Conservation (phyloP, 2,888 invertebrate species). For the Drosophila limbata region DNA sequence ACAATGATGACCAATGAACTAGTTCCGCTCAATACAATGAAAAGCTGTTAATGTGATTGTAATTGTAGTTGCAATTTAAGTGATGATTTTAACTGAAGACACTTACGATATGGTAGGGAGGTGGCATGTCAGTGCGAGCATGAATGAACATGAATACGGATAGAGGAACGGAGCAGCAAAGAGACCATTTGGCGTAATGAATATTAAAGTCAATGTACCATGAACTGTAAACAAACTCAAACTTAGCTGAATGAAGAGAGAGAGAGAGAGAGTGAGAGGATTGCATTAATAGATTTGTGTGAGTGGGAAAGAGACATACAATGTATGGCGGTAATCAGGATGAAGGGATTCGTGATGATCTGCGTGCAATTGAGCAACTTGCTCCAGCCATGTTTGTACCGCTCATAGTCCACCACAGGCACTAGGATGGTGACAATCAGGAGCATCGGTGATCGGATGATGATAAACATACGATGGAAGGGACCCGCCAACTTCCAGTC, state of each 20-base stretch:
- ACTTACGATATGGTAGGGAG: slow-evolving; percentile 51
- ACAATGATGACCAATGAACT: slow-evolving; percentile 36
- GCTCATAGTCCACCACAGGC: slow-evolving; percentile 71
- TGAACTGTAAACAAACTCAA: not conserved
- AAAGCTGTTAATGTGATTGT: slow-evolving; percentile 16
- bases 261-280: too few relatives aligned
- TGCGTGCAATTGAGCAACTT: slow-evolving; percentile 79
- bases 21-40: slow-evolving; percentile 1
- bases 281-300: not conserved
- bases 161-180: slow-evolving; percentile 49
- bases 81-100: not conserved
- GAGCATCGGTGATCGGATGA: slow-evolving; percentile 55
- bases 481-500: slow-evolving; percentile 55
- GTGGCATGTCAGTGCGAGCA: slow-evolving; percentile 60
- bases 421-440: slow-evolving; percentile 50
- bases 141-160: slow-evolving; percentile 29
- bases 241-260: slow-evolving; percentile 26
- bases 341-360: slow-evolving; percentile 60
- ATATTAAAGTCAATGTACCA: slow-evolving; percentile 25
- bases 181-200: slow-evolving; percentile 37
- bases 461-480: slow-evolving; percentile 7
- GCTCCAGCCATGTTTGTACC: slow-evolving; percentile 79
- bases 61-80: too few relatives aligned
- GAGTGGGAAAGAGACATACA: slow-evolving; percentile 48
- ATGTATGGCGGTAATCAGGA: slow-evolving; percentile 30